phyloP scores from a whole-genome alignment of 2,888 invertebrate species.

The Cheilosia soror region DNA sequence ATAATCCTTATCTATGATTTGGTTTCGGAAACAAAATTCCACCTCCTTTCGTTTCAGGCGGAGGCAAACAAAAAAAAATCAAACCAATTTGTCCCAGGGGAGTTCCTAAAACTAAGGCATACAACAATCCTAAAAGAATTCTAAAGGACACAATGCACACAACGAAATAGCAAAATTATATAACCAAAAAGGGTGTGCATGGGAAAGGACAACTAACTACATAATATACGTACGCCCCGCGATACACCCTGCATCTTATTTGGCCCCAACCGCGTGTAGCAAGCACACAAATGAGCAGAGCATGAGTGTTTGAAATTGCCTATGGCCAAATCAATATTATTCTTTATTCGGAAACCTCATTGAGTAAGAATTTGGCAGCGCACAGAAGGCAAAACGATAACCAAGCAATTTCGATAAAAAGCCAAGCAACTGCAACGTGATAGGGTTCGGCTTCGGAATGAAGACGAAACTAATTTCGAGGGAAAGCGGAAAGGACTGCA shows the following conservation, averaged over 20 bases:
- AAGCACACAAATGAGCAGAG: conserved; percentile 4
- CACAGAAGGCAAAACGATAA: conserved; percentile 43
- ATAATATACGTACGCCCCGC: conserved; percentile 1
- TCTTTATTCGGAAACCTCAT: conserved; percentile 24
- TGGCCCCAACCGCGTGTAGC: background rate
- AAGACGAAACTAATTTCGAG: conserved; percentile 3
- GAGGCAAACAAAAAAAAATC: conserved; percentile 15
- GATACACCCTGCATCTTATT: conserved; percentile 3
- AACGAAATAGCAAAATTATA: conserved; percentile 48
- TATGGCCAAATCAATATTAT: conserved; percentile 69
- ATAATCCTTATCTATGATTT: conserved; percentile 56
- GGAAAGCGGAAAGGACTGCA: conserved; percentile 31
- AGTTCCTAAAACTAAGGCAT: conserved; percentile 14
- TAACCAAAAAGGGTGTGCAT: conserved; percentile 27
- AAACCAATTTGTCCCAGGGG: conserved; percentile 59
- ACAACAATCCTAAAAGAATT: conserved; percentile 1
- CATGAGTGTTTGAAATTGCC: conserved; percentile 46
- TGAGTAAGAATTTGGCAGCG: conserved; percentile 11
- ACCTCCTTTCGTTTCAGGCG: conserved; percentile 24
- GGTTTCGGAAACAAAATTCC: conserved; percentile 16
- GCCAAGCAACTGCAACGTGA: conserved; percentile 26
- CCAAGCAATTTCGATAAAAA: conserved; percentile 61
- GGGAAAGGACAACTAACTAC: conserved; percentile 1
- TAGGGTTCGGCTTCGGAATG: background rate
- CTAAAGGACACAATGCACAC: conserved; percentile 11